Percentiles rank a stretch among this genome's conserved stretches.
Conservation (phyloP, 2,113 vertebrate genomes). For the Crotalus helleri region DNA sequence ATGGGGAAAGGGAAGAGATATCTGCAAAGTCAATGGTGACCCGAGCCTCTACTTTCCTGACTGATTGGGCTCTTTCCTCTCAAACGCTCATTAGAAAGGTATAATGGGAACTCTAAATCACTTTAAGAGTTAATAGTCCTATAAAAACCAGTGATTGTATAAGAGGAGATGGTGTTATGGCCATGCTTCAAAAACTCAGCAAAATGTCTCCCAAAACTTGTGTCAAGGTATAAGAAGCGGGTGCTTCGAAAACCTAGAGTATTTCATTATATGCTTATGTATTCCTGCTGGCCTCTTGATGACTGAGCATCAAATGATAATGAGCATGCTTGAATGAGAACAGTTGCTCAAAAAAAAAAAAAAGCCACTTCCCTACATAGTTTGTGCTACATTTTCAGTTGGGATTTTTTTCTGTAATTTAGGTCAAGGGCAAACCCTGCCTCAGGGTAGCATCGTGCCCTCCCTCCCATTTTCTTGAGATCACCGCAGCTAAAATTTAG, state of each 20-base stretch:
- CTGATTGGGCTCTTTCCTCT: not conserved
- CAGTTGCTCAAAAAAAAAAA: not conserved
- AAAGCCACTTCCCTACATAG: not conserved
- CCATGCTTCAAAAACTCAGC: not conserved
- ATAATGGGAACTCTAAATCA: constrained; percentile 10
- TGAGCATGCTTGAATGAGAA: not conserved
- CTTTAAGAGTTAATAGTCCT: not conserved
- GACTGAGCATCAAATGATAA: not conserved
- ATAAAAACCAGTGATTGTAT: constrained; percentile 9
- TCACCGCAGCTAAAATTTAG: not conserved
- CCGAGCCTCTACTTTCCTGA: not conserved
- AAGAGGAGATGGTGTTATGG: not conserved
- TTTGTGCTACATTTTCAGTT: not conserved
- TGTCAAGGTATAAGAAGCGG: not conserved
- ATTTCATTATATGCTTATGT: not conserved
- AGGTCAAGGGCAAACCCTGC: not conserved
- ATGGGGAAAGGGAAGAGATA: not conserved
- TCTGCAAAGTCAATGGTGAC: not conserved
- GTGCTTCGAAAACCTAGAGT: not conserved
- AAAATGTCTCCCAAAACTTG: not conserved
- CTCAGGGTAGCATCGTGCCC: not conserved
- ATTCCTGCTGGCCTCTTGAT: not conserved
- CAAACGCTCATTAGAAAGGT: not conserved
- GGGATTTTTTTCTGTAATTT: not conserved
- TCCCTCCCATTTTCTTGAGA: not conserved